Conservation (phyloP, 2,113 vertebrate genomes). For the Catharus minimus region DNA sequence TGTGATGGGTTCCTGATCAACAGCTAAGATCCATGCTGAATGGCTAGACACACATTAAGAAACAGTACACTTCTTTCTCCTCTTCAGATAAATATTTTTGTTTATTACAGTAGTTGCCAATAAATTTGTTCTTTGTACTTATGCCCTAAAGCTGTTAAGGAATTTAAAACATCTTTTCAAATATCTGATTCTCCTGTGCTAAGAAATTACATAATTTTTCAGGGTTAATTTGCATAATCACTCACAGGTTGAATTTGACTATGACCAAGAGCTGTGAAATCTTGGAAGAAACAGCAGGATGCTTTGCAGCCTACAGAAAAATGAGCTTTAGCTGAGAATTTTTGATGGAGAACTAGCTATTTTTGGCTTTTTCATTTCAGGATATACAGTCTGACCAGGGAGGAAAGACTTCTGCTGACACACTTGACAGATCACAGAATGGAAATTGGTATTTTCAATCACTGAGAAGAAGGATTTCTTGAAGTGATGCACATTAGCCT, state of each 20-base stretch:
- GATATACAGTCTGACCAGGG: not conserved
- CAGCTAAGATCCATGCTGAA: not conserved
- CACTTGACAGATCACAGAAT: slow-evolving; percentile 37
- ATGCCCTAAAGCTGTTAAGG: not conserved
- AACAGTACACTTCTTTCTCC: not conserved
- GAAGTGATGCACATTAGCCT: not conserved
- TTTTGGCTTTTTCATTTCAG: slow-evolving; percentile 40
- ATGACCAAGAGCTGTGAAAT: slow-evolving; percentile 26
- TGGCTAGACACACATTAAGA: not conserved
- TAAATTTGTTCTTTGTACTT: not conserved
- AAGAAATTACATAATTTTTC: not conserved
- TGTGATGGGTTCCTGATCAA: not conserved
- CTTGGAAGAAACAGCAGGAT: slow-evolving; percentile 17
- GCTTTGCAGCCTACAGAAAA: slow-evolving; percentile 23
- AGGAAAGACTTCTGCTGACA: slow-evolving; percentile 37
- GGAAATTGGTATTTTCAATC: slow-evolving; percentile 31
- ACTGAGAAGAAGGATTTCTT: slow-evolving; percentile 20
- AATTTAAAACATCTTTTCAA: not conserved
- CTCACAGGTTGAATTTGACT: not conserved
- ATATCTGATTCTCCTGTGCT: not conserved
- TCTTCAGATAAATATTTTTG: not conserved
- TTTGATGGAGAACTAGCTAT: slow-evolving; percentile 30
- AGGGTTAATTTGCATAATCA: slow-evolving; percentile 23
- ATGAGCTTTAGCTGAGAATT: slow-evolving; percentile 11
- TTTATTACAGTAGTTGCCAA: not conserved